Evolutionary conservation across 2,113 vertebrate genomes (phyloP).

Genomic region (Gallinago jamesoni): DNA sequence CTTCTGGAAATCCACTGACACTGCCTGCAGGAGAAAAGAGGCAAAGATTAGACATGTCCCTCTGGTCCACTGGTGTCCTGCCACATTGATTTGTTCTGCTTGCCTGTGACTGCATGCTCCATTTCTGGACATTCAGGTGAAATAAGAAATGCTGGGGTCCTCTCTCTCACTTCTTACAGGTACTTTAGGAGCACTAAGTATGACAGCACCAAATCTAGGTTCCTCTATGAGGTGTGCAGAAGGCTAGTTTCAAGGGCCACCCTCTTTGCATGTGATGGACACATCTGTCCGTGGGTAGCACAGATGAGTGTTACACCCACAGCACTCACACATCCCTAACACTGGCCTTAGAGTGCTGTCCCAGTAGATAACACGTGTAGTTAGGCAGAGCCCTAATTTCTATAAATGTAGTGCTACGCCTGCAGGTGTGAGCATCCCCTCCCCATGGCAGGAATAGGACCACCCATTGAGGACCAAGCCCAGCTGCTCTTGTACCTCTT

Average conservation of each 20-base stretch:
- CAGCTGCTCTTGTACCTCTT: constrained; percentile 75
- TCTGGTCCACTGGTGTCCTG: neutral
- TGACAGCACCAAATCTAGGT: neutral
- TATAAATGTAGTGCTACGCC: fast-evolving
- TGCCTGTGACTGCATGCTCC: neutral
- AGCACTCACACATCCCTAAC: neutral
- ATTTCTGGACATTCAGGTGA: neutral
- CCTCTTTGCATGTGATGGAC: neutral
- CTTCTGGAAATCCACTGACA: constrained; percentile 68
- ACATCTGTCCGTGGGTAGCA: neutral
- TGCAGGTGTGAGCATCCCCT: neutral
- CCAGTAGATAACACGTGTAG: fast-evolving
- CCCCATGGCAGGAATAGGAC: neutral
- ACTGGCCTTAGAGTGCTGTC: neutral
- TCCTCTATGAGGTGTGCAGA: neutral
- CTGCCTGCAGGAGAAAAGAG: constrained; percentile 68
- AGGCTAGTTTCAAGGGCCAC: neutral
- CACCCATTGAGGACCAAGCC: neutral
- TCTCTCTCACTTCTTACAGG: neutral
- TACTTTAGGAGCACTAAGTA: neutral
- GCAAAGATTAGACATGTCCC: neutral
- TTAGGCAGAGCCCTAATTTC: neutral
- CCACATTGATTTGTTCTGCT: neutral
- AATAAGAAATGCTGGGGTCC: neutral
- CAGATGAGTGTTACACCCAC: neutral